These are phyloP conservation scores for Leucoraja erinaceus DNA, from an alignment of 2,113 vertebrate species.

Conservation along the genomic window DNA sequence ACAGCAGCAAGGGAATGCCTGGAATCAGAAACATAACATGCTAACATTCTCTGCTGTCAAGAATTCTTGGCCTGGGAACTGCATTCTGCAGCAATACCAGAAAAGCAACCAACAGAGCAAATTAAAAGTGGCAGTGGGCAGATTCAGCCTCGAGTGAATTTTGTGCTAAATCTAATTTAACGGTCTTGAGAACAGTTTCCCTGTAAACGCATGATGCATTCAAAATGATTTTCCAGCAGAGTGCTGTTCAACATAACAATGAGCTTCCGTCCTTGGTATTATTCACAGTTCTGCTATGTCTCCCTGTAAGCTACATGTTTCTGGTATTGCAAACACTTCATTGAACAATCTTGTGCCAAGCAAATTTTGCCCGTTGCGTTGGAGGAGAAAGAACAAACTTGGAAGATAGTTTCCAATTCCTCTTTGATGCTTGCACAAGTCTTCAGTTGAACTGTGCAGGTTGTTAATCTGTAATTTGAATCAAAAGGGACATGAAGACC, in stretches of 20 bases:
- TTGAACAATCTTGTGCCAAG: background rate
- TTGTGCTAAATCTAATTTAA: background rate
- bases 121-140: background rate
- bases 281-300: too few relatives aligned
- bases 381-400: background rate
- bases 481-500: background rate
- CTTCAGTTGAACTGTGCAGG: background rate
- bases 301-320: background rate
- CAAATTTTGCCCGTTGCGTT: background rate
- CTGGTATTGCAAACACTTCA: background rate
- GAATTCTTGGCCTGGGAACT: background rate
- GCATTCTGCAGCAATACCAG: background rate
- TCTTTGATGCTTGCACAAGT: background rate
- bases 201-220: background rate
- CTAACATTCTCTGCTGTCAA: background rate
- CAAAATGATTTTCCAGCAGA: background rate
- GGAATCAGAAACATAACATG: background rate
- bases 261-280: background rate
- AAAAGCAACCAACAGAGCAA: background rate
- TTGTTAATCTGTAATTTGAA: background rate
- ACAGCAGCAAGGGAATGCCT: background rate
- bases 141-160: background rate
- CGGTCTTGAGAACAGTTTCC: background rate
- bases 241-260: background rate
- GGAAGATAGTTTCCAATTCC: background rate